phyloP scores from a whole-genome alignment of 1,140 invertebrate genomes.

The Ruditapes philippinarum region DNA sequence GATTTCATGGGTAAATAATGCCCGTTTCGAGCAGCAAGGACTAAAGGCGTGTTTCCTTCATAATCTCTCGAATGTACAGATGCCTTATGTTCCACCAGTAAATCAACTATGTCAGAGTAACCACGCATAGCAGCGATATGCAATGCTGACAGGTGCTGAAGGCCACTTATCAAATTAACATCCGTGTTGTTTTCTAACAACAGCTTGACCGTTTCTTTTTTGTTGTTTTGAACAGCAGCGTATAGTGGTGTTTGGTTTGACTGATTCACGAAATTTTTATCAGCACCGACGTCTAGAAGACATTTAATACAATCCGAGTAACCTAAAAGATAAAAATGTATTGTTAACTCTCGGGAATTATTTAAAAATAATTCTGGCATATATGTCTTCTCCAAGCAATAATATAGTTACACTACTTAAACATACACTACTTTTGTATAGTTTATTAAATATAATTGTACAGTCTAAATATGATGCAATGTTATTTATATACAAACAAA shows the following conservation, averaged over 20 bases:
- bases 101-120: constrained; percentile 94
- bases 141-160: constrained; percentile 70
- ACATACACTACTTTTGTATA: neutral
- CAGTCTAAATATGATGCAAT: neutral
- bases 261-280: constrained; percentile 73
- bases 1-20: constrained; percentile 66
- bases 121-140: constrained; percentile 91
- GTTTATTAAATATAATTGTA: neutral
- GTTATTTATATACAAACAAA: neutral
- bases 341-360: too few relatives aligned
- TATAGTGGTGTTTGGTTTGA: constrained; percentile 68
- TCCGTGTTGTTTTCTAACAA: constrained; percentile 37
- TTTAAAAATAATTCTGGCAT: neutral
- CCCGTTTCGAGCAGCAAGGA: constrained; percentile 70
- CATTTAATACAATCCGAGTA: constrained; percentile 75
- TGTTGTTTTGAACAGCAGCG: constrained; percentile 39
- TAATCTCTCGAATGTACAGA: constrained; percentile 92
- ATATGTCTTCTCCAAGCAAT: neutral
- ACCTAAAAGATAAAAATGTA: constrained; percentile 53
- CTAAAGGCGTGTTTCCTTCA: constrained; percentile 73
- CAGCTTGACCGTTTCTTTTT: constrained; percentile 20
- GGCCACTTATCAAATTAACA: neutral
- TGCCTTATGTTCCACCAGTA: constrained; percentile 94
- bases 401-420: neutral
- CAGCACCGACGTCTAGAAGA: constrained; percentile 73